Conservation (phyloP, 2,797 vertebrate genomes). For the Notoglanidium macrostoma region DNA sequence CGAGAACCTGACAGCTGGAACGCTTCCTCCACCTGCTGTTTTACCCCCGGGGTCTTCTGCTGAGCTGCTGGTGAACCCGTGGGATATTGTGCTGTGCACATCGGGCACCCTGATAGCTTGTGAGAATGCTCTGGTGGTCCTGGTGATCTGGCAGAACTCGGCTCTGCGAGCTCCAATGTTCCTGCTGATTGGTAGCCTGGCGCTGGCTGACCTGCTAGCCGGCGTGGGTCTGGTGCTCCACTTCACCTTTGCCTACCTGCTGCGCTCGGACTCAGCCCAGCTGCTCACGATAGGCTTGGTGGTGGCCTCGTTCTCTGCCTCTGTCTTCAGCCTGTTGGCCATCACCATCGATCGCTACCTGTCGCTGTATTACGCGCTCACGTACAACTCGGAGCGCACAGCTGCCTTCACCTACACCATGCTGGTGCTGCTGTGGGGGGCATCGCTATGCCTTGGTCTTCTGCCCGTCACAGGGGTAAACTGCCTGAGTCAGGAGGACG, state of each 20-base stretch:
- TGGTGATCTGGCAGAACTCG: slow-evolving; percentile 98
- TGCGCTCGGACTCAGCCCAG: slow-evolving; percentile 91
- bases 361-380: slow-evolving; percentile 96
- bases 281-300: slow-evolving; percentile 92
- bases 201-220: slow-evolving; percentile 94
- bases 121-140: slow-evolving; percentile 95
- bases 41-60: slow-evolving; percentile 74
- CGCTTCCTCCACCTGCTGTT: slow-evolving; percentile 72
- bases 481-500: slow-evolving; percentile 90
- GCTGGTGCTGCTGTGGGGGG: slow-evolving; percentile 92
- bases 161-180: slow-evolving; percentile 96
- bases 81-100: slow-evolving; percentile 96
- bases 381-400: slow-evolving; percentile 96
- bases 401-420: slow-evolving; percentile 96
- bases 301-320: slow-evolving; percentile 97
- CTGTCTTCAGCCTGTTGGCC: slow-evolving; percentile 95
- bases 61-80: slow-evolving; percentile 89
- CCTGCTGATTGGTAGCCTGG: slow-evolving; percentile 95
- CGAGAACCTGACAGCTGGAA: slow-evolving; percentile 84
- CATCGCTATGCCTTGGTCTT: slow-evolving; percentile 90
- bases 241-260: slow-evolving; percentile 94
- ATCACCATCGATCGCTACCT: slow-evolving; percentile 99
- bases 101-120: slow-evolving; percentile 97
- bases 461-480: slow-evolving; percentile 94
- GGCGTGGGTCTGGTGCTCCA: slow-evolving; percentile 93